Evolutionary conservation across 2,797 vertebrate genomes (phyloP).

Genomic region (Enteromius paludinosus): DNA sequence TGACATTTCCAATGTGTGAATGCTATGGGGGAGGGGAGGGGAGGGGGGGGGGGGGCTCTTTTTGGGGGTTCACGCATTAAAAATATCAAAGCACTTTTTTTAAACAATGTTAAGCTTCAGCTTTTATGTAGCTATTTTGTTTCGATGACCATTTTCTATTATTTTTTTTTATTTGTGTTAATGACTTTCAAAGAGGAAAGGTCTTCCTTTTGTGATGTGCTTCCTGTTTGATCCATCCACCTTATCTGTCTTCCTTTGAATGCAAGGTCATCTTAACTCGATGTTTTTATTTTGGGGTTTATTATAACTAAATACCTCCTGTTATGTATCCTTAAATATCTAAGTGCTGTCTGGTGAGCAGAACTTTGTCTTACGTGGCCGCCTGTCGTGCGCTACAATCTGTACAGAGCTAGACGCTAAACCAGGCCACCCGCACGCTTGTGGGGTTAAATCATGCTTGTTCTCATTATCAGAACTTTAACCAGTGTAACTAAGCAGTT

Average conservation of each 20-base stretch:
- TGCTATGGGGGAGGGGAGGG: slow-evolving; percentile 45
- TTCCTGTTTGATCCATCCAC: slow-evolving; percentile 70
- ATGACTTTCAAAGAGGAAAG: slow-evolving; percentile 52
- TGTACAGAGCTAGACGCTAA: slow-evolving; percentile 39
- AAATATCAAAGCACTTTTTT: slow-evolving; percentile 71
- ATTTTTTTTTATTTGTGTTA: slow-evolving; percentile 57
- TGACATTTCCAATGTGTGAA: slow-evolving; percentile 57
- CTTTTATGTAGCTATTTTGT: slow-evolving; percentile 82
- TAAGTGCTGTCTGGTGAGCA: slow-evolving; percentile 79
- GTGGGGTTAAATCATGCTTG: slow-evolving; percentile 65
- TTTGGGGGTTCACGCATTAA: slow-evolving; percentile 79
- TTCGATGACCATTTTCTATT: slow-evolving; percentile 72
- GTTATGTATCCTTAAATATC: slow-evolving; percentile 70
- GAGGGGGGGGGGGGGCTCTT: slow-evolving; percentile 59
- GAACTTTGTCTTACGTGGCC: slow-evolving; percentile 62
- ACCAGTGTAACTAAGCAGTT: slow-evolving; percentile 76
- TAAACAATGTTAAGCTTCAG: slow-evolving; percentile 75
- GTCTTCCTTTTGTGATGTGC: slow-evolving; percentile 81
- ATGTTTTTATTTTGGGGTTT: slow-evolving; percentile 73
- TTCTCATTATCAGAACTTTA: slow-evolving; percentile 75
- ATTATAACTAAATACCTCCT: slow-evolving; percentile 79
- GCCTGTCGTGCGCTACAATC: slow-evolving; percentile 9
- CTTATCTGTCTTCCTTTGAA: slow-evolving; percentile 76
- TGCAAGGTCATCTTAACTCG: slow-evolving; percentile 72
- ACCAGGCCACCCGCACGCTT: slow-evolving; percentile 51